These are phyloP conservation scores for Botia almorhae DNA, from an alignment of 2,797 vertebrate genomes.

Conservation along the genomic window DNA sequence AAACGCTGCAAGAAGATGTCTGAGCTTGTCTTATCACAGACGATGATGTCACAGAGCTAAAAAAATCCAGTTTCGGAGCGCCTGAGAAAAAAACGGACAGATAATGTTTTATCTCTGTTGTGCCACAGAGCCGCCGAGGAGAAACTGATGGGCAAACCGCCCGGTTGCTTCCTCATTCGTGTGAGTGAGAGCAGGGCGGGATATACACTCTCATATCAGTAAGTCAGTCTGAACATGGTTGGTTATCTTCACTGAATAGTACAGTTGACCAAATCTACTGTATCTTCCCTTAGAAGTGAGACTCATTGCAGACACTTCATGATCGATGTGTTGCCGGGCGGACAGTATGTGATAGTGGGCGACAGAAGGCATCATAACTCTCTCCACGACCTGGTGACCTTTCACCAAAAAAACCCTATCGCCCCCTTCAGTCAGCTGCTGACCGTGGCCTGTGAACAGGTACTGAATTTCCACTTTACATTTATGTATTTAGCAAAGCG, in stretches of 20 bases:
- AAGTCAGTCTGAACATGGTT: slow-evolving; percentile 50
- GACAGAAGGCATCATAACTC: slow-evolving; percentile 67
- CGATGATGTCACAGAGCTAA: neutral
- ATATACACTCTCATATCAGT: slow-evolving; percentile 86
- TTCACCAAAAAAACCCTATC: slow-evolving; percentile 74
- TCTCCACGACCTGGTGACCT: slow-evolving; percentile 82
- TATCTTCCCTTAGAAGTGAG: slow-evolving; percentile 62
- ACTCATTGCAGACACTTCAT: slow-evolving; percentile 83
- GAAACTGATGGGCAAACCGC: slow-evolving; percentile 72
- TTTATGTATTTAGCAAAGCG: too few relatives aligned
- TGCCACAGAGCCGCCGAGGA: slow-evolving; percentile 77
- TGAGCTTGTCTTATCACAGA: neutral
- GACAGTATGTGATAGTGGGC: slow-evolving; percentile 74
- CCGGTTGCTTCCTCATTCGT: slow-evolving; percentile 85
- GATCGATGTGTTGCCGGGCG: slow-evolving; percentile 75
- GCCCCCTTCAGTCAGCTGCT: slow-evolving; percentile 75
- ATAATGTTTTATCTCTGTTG: slow-evolving; percentile 15
- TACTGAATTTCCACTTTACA: slow-evolving; percentile 40
- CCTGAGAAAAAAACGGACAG: neutral
- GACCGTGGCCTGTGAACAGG: slow-evolving; percentile 79
- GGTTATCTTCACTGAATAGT: neutral
- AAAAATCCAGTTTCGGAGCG: neutral
- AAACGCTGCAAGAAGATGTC: neutral
- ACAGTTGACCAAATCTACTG: neutral
- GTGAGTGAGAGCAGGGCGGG: slow-evolving; percentile 85